phyloP scores from a whole-genome alignment of 2,797 vertebrate genomes.

The Microctenopoma stevenorrisi region DNA sequence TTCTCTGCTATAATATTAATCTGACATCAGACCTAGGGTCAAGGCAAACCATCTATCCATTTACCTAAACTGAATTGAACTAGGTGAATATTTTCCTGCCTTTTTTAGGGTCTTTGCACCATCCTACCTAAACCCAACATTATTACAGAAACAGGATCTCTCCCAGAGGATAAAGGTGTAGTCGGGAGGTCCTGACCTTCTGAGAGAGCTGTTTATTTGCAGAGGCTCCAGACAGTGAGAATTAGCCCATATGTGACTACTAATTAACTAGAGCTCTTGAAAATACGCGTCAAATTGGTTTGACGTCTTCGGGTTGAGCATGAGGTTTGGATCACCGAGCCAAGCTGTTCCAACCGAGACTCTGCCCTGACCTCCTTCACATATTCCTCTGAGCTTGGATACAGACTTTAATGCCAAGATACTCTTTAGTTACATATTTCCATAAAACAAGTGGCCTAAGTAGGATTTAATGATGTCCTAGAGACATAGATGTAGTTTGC shows the following conservation, averaged over 20 bases:
- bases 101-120: constrained; percentile 26
- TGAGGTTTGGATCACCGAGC: constrained; percentile 30
- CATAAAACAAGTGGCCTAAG: neutral
- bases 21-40: neutral
- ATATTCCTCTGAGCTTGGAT: constrained; percentile 3
- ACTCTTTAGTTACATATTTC: neutral
- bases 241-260: constrained; percentile 47
- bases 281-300: constrained; percentile 57
- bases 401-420: constrained; percentile 16
- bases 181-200: constrained; percentile 52
- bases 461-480: no score
- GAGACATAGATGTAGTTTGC: no score
- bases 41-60: neutral
- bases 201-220: constrained; percentile 66
- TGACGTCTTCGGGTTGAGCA: constrained; percentile 32
- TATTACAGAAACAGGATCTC: constrained; percentile 57
- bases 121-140: constrained; percentile 29
- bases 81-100: constrained; percentile 14
- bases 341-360: constrained; percentile 52
- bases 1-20: neutral
- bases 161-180: constrained; percentile 35
- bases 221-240: constrained; percentile 41
- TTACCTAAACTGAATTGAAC: constrained; percentile 3
- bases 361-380: constrained; percentile 32
- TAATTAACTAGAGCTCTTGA: constrained; percentile 63